A percentile compares a stretch with the other conserved stretches of the same genome.
phyloP scores from a whole-genome alignment of 1,140 invertebrate genomes.

The Microplitis demolitor region DNA sequence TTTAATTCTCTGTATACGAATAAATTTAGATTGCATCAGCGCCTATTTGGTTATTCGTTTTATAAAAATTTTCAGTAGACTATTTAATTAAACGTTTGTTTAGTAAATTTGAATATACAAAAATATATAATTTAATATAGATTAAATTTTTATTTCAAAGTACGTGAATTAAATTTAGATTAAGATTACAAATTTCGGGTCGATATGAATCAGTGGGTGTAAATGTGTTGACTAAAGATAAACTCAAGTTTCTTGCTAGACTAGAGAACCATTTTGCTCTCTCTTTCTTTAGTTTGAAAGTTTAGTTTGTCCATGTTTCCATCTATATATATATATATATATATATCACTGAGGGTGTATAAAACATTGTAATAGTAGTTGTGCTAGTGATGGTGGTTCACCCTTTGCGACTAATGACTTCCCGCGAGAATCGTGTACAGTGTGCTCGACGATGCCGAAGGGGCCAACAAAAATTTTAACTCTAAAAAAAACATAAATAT shows the following conservation, averaged over 20 bases:
- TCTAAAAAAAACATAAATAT: neutral
- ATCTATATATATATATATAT: conserved; percentile 2
- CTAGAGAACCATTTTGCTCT: neutral
- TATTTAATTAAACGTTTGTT: no score
- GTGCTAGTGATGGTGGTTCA: neutral
- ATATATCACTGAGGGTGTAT: no score
- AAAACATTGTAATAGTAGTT: neutral
- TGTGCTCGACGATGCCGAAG: conserved; percentile 3
- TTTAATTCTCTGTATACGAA: no score
- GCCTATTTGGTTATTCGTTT: no score
- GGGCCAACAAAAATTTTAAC: neutral
- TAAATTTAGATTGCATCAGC: no score
- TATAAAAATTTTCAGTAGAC: no score
- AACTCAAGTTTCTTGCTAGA: conserved; percentile 38
- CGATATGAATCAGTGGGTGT: neutral
- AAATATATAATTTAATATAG: neutral
- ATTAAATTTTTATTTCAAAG: neutral
- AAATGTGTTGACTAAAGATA: conserved; percentile 35
- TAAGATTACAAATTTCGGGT: neutral
- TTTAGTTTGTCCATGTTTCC: neutral
- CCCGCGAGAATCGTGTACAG: neutral
- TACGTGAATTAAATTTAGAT: neutral
- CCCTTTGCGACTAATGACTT: conserved; percentile 30
- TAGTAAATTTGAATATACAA: no score
- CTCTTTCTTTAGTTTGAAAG: conserved; percentile 5